Base-by-base conservation (phyloP, 2,888 invertebrate genomes). In the Drosophila kanekoi region DNA sequence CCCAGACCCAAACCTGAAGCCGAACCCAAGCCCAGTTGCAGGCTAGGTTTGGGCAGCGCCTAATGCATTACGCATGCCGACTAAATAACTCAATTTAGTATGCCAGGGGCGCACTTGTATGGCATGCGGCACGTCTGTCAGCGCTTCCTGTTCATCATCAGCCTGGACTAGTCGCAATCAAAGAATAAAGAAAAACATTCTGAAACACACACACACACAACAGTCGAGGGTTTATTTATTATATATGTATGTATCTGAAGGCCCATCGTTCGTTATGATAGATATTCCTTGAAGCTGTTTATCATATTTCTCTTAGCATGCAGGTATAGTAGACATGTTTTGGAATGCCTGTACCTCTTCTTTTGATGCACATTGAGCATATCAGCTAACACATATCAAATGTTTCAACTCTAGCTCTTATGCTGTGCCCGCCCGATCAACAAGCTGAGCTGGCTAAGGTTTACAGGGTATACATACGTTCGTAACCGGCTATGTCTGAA, bases 1-100 rank as follows among this genome's bases (percentile, higher is more conserved):
- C 40, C 23, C n/a, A 41, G n/a, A 14, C 14, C 33, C 37, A 43
- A 4, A 13, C 35, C 32, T 35, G 37, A 18, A 32, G 41, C 44
- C 23, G 16, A 52, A 13, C 35, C 35, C 35, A 18, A 20, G 18
- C 41, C 8, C 13, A 16, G n/a, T 32, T 11, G 18, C n/a, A 35
- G 44, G 16, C 16, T 38, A 16, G 58, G 60, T 38, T 72, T 77
- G 72, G 65, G 51, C 51, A 48, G 38, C 56, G 63, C 37, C 53
- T 58, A 77, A 77, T 79, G 77, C 76, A 71, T 71, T 67, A 77
- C 77, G 77, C 77, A 77, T 77, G 76, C 35, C 65, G 53, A 78
- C 75, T 74, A 59, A 74, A 79, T 78, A 70, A 65, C 79, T 77
- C 70, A 79, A 79, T 79, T 79, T 74, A 63, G 74, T 76, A 76